Evolutionary conservation across 2,797 vertebrate genomes (phyloP), one percentile per base, ranked within the genome.

Genomic region (Staurois parvus): DNA sequence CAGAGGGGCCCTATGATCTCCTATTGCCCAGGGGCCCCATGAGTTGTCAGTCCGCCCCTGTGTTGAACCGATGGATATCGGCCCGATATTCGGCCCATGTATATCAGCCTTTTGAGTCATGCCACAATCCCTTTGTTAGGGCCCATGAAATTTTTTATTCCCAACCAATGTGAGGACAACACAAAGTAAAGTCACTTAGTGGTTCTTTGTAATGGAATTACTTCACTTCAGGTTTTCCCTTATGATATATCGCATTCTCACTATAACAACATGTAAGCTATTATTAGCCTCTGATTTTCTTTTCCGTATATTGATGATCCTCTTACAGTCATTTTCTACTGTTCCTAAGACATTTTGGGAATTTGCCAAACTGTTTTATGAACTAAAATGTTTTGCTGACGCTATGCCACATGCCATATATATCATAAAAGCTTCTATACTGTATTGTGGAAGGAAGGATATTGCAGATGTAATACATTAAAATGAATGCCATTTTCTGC

Each of bases 341-440:
- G 19, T n/a, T 28, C 62, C 24, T 15, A 29, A 62, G 37, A 45
- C 64, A 68, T 83, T 45, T 75, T 45, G 72, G 74, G 66, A 62
- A 24, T 34, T 34, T 67, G 37, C 40, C 72, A 76, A 75, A 28
- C 72, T 34, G 29, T 83, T 76, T 83, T 76, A 69, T 83, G 62
- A 45, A 67, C 28, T 52, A 74, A 75, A 66, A 28, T 72, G 45
- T 52, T 76, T 76, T 83, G 62, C 72, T 76, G 62, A 52, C 81
- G 76, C 29, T 75, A 28, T 76, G 11, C 72, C 56, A 67, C 37
- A 75, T 52, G 40, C 56, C 11, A 52, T 73, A 83, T 75, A 21
- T 40, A 75, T 76, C 24, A 76, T 83, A 83, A 74, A 76, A 73
- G 81, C 72, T n/a, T 67, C 59, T 76, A 56, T 62, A 68, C 40